A percentile compares a stretch with the other conserved stretches of the same genome.
These are phyloP conservation scores for Sympetrum striolatum DNA, from an alignment of 2,888 invertebrate species.

Conservation along the genomic window DNA sequence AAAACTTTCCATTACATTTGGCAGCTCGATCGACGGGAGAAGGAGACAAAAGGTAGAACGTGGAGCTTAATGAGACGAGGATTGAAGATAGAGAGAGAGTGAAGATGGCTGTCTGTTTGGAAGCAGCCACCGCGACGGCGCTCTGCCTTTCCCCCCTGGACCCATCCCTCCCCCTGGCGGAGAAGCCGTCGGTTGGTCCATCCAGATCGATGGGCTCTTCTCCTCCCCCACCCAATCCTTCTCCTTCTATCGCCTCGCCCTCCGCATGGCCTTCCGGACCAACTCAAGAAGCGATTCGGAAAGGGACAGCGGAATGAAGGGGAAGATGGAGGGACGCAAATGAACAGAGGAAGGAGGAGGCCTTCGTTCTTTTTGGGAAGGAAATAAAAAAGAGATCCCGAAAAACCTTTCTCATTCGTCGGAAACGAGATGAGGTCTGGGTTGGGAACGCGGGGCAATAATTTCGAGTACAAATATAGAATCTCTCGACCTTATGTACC, in stretches of 20 bases:
- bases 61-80: background rate
- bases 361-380: background rate
- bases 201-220: constrained; percentile 7
- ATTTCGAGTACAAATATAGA: too few species aligned
- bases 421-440: background rate
- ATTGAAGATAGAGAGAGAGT: background rate
- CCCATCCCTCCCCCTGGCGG: background rate
- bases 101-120: constrained; percentile 34
- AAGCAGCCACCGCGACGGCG: background rate
- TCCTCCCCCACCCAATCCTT: background rate
- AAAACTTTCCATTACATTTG: too few species aligned
- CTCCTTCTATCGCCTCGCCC: background rate
- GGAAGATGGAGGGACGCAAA: background rate
- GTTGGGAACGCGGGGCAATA: too few species aligned
- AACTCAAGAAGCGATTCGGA: background rate
- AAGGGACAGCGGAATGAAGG: background rate
- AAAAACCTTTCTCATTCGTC: background rate
- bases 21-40: background rate
- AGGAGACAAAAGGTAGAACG: background rate
- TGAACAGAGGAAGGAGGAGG: background rate
- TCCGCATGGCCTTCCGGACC: background rate
- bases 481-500: too few species aligned
- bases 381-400: background rate
- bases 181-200: constrained; percentile 37
- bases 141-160: background rate